These are phyloP conservation scores for Tribolium madens DNA, from an alignment of 1,140 invertebrate species.

Conservation along the genomic window DNA sequence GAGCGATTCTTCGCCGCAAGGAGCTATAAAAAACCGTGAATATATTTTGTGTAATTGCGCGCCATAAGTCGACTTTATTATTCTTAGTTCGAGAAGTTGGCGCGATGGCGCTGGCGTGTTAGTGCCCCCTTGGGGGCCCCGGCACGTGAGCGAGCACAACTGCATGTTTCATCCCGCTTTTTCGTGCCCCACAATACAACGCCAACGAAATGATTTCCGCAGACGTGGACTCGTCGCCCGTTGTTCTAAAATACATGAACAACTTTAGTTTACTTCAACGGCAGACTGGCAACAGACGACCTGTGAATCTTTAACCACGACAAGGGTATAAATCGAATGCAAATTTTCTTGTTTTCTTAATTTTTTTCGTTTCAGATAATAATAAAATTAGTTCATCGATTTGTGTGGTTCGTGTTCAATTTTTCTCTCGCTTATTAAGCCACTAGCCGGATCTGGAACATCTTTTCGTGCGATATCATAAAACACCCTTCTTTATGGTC, in stretches of 20 bases:
- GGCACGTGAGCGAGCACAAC: conserved; percentile 56
- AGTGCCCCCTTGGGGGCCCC: conserved; percentile 57
- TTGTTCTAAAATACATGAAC: conserved; percentile 42
- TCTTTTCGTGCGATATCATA: conserved; percentile 32
- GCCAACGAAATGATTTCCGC: conserved; percentile 45
- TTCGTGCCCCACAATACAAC: conserved; percentile 45
- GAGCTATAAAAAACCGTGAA: conserved; percentile 65
- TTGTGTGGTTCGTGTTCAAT: no score
- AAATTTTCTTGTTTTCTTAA: conserved; percentile 7
- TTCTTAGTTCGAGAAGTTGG: conserved; percentile 59
- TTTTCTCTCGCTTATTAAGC: conserved; percentile 44
- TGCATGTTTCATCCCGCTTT: conserved; percentile 33
- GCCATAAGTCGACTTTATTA: conserved; percentile 65
- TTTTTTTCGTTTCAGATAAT: no score
- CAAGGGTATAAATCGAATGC: conserved; percentile 16
- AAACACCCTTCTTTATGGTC: conserved; percentile 49
- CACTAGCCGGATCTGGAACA: conserved; percentile 28
- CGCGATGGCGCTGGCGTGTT: conserved; percentile 62
- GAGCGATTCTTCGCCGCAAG: conserved; percentile 64
- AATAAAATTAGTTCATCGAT: background rate
- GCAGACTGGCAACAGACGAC: conserved; percentile 32
- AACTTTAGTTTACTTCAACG: conserved; percentile 40
- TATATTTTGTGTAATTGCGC: conserved; percentile 66
- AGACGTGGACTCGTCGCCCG: conserved; percentile 20
- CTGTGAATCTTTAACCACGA: conserved; percentile 25